These are phyloP conservation scores for Trinorchestia longiramus DNA, from an alignment of 1,140 invertebrate species.

Conservation along the genomic window DNA sequence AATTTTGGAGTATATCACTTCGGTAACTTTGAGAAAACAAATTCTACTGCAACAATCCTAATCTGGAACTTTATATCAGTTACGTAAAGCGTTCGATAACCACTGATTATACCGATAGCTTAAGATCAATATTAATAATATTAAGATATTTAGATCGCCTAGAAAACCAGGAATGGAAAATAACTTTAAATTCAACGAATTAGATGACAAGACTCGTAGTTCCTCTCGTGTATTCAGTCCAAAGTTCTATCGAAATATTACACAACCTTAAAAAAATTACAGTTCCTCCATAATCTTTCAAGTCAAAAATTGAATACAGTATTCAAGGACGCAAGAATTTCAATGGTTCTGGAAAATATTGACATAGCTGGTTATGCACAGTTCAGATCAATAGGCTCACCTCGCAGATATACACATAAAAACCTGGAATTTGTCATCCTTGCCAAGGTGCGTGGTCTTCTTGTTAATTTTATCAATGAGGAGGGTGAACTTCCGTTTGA, in stretches of 20 bases:
- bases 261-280: too few species aligned
- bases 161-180: neutral
- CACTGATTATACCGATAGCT: neutral
- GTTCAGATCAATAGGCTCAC: constrained; percentile 73
- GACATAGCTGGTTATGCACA: neutral
- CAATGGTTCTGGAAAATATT: neutral
- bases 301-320: neutral
- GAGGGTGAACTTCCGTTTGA: constrained; percentile 71
- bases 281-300: neutral
- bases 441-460: constrained; percentile 88
- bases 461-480: constrained; percentile 80
- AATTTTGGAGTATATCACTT: neutral
- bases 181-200: neutral
- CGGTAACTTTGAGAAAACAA: too few species aligned
- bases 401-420: constrained; percentile 92
- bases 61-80: neutral
- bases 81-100: neutral
- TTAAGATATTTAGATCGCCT: neutral
- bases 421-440: constrained; percentile 98
- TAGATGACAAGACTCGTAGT: neutral
- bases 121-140: neutral
- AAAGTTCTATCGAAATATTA: too few species aligned
- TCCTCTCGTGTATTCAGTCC: neutral
- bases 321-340: neutral
- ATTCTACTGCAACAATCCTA: neutral